phyloP scores from a whole-genome alignment of 2,113 vertebrate genomes.

The Rattus rattus region DNA sequence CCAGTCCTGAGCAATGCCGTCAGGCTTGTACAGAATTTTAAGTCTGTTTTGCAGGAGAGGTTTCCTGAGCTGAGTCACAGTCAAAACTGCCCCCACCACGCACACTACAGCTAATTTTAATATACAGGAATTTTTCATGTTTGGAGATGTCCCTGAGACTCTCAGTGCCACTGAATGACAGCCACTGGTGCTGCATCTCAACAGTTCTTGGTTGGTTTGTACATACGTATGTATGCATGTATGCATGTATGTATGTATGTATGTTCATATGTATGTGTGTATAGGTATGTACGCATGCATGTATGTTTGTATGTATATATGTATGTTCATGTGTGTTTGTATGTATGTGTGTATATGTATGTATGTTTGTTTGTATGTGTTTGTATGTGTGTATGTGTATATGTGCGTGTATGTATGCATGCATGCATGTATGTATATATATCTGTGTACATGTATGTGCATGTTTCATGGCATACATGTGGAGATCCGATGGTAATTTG shows the following conservation, averaged over 20 bases:
- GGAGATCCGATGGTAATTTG: not conserved
- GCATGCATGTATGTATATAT: not conserved
- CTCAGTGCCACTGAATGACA: not conserved
- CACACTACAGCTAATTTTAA: not conserved
- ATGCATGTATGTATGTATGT: no score
- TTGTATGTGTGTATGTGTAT: no score
- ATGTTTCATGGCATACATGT: not conserved
- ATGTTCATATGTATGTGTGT: not conserved
- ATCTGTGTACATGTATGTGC: not conserved
- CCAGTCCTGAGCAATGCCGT: not conserved
- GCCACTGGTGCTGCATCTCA: not conserved
- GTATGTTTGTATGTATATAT: not conserved
- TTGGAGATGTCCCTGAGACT: slow-evolving; percentile 8
- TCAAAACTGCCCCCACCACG: not conserved
- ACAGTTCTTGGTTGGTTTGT: not conserved
- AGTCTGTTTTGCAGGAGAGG: not conserved
- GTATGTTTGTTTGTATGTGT: not conserved
- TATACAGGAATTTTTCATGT: not conserved
- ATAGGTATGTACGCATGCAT: not conserved
- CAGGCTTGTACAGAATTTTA: no score
- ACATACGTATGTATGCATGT: no score
- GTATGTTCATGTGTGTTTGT: not conserved
- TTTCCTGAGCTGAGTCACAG: not conserved
- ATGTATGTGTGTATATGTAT: no score
- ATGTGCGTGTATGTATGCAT: no score